A percentile compares a stretch with the other conserved stretches of the same genome.
phyloP scores from a whole-genome alignment of 2,888 invertebrate genomes.

The Apoderus coryli region DNA sequence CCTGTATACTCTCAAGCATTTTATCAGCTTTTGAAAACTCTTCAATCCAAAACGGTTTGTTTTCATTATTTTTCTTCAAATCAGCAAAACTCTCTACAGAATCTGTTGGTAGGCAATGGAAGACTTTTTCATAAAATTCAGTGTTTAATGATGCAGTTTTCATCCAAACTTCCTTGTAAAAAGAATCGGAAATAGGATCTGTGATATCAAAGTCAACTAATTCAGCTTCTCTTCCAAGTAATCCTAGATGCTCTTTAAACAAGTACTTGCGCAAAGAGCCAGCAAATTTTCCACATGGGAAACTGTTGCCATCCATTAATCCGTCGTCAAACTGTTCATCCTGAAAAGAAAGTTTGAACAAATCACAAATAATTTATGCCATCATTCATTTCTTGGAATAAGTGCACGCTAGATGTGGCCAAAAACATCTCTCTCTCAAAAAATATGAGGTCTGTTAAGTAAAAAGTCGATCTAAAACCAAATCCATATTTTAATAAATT shows the following conservation, averaged over 20 bases:
- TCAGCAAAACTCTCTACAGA: conserved; percentile 62
- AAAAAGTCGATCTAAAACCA: too few relatives aligned
- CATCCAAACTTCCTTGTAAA: conserved; percentile 78
- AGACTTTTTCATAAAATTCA: conserved; percentile 78
- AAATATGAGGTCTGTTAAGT: too few relatives aligned
- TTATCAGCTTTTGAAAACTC: conserved; percentile 59
- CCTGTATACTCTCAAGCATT: conserved; percentile 59
- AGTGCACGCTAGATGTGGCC: too few relatives aligned
- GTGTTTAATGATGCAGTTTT: conserved; percentile 71
- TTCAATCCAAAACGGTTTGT: conserved; percentile 53
- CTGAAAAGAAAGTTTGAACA: too few relatives aligned
- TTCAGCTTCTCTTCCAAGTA: conserved; percentile 35
- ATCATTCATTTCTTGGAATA: too few relatives aligned
- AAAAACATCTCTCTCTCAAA: too few relatives aligned
- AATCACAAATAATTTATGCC: too few relatives aligned
- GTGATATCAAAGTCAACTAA: conserved; percentile 42
- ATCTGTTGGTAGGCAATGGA: conserved; percentile 82
- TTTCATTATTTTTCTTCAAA: conserved; percentile 61
- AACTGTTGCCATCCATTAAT: conserved; percentile 66
- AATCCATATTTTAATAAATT: too few relatives aligned
- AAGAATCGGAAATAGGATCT: conserved; percentile 68
- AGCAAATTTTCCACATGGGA: conserved; percentile 75
- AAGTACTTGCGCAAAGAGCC: conserved; percentile 70
- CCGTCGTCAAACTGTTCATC: conserved; percentile 70
- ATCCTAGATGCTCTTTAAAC: conserved; percentile 85